phyloP scores from a whole-genome alignment of 2,888 invertebrate species.

The Platycheirus rosarum region DNA sequence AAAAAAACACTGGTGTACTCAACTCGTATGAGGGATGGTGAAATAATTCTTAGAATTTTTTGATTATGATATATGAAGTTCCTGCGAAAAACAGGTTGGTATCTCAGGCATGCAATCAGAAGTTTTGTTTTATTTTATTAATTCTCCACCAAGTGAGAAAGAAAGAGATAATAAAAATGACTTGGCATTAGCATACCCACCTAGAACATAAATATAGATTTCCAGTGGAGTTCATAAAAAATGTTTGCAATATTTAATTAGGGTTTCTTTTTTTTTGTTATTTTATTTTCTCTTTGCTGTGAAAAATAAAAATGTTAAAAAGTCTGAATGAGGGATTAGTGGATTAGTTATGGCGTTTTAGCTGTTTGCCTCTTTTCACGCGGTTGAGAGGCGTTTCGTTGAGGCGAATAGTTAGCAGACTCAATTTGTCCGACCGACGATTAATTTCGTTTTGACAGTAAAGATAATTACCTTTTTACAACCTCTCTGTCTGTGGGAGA shows the following conservation, averaged over 20 bases:
- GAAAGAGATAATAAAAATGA: slow-evolving; percentile 2
- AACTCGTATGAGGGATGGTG: slow-evolving; percentile 7
- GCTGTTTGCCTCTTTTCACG: slow-evolving; percentile 1
- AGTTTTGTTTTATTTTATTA: slow-evolving; percentile 14
- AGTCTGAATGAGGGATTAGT: neutral
- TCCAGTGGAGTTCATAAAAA: slow-evolving; percentile 34
- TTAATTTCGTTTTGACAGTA: slow-evolving; percentile 27
- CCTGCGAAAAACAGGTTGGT: slow-evolving; percentile 70
- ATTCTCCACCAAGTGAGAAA: neutral
- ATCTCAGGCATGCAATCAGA: slow-evolving; percentile 60
- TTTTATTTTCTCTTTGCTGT: slow-evolving; percentile 9
- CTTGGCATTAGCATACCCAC: no score
- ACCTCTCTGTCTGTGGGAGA: neutral
- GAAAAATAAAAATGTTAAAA: slow-evolving; percentile 25
- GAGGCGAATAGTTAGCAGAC: slow-evolving; percentile 1
- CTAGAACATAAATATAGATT: neutral
- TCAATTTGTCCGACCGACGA: slow-evolving; percentile 16
- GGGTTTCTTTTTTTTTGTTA: neutral
- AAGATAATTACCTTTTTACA: neutral
- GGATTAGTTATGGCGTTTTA: slow-evolving; percentile 22
- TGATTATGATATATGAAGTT: slow-evolving; percentile 74
- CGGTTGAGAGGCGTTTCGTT: neutral
- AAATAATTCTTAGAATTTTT: slow-evolving; percentile 71
- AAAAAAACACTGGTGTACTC: slow-evolving; percentile 54
- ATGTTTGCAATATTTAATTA: slow-evolving; percentile 32